These are phyloP conservation scores for Leptogaster cylindrica DNA, from an alignment of 2,888 invertebrate genomes.

Conservation along the genomic window DNA sequence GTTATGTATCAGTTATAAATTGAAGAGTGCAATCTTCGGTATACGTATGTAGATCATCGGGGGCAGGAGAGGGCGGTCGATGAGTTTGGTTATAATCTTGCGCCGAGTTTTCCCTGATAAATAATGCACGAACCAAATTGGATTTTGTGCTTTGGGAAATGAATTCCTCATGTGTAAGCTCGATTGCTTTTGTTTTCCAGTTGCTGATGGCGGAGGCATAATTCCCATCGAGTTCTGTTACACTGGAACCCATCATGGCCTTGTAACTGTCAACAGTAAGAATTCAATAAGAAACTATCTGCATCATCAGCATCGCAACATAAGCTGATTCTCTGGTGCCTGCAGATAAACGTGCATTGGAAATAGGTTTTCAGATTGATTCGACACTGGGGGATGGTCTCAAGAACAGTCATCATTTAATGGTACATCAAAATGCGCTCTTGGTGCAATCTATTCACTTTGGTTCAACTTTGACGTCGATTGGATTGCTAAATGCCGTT, in stretches of 20 bases:
- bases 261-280: slow-evolving; percentile 7
- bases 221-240: not conserved
- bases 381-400: no score
- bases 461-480: no score
- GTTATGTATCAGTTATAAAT: no score
- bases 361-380: no score
- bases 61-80: no score
- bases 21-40: no score
- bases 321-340: slow-evolving; percentile 13
- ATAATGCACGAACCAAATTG: slow-evolving; percentile 28
- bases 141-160: slow-evolving; percentile 24
- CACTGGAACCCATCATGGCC: not conserved
- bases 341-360: slow-evolving; percentile 1
- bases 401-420: no score
- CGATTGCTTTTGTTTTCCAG: slow-evolving; percentile 17
- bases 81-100: slow-evolving; percentile 29
- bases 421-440: no score
- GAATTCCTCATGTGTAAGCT: slow-evolving; percentile 17
- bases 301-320: not conserved
- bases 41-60: no score
- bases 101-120: not conserved
- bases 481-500: no score
- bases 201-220: not conserved
- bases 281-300: not conserved
- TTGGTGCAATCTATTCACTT: no score